Conservation (phyloP, 2,113 vertebrate genomes). For the Ramphastos sulfuratus region DNA sequence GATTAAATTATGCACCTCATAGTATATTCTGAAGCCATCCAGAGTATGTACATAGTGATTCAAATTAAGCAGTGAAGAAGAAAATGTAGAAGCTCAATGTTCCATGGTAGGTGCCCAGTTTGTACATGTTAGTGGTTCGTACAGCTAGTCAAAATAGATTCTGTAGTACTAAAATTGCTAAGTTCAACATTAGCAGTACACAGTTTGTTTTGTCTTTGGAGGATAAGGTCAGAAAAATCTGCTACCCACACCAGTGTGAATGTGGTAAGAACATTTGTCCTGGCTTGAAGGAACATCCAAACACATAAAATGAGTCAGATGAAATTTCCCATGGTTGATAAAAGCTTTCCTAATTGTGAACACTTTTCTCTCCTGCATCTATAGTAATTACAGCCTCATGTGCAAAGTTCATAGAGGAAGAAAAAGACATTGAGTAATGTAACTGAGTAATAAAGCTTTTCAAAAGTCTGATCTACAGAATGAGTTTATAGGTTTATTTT, state of each 20-base stretch:
- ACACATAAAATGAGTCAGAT: constrained; percentile 6
- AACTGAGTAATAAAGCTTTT: neutral
- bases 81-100: neutral
- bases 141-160: constrained; percentile 58
- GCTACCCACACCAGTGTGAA: constrained; percentile 18
- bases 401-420: neutral
- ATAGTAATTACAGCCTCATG: neutral
- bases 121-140: neutral
- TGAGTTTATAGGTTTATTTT: neutral
- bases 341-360: constrained; percentile 7
- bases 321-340: constrained; percentile 13
- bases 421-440: neutral
- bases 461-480: neutral
- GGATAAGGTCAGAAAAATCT: constrained; percentile 25
- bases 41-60: neutral
- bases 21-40: neutral
- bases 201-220: constrained; percentile 59
- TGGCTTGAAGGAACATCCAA: neutral
- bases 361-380: neutral
- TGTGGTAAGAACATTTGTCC: constrained; percentile 28
- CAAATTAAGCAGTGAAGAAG: constrained; percentile 11
- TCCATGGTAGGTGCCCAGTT: neutral
- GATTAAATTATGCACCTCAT: constrained; percentile 19
- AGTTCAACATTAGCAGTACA: constrained; percentile 9
- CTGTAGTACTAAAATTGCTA: neutral